phyloP scores from a whole-genome alignment of 2,888 invertebrate genomes.

The Operophtera brumata region DNA sequence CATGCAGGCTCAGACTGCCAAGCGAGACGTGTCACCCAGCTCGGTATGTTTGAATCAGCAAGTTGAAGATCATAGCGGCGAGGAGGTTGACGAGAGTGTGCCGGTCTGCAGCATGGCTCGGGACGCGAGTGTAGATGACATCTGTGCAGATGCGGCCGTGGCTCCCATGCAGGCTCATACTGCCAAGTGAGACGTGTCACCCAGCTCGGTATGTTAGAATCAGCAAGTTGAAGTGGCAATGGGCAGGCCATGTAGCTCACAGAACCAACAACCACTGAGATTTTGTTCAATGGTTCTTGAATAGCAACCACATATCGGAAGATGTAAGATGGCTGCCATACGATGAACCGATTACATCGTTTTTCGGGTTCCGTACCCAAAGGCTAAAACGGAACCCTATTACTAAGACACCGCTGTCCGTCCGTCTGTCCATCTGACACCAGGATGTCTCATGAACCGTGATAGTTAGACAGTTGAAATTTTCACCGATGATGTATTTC shows the following conservation, averaged over 20 bases:
- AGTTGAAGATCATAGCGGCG: slow-evolving; percentile 64
- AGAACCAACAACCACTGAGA: too few relatives aligned
- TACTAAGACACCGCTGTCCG: too few relatives aligned
- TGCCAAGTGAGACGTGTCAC: slow-evolving; percentile 51
- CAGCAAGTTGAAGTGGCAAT: too few relatives aligned
- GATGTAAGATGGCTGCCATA: too few relatives aligned
- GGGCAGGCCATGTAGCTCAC: too few relatives aligned
- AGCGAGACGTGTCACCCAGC: slow-evolving; percentile 58
- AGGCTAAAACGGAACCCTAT: too few relatives aligned
- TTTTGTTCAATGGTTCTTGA: neutral
- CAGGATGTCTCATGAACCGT: too few relatives aligned
- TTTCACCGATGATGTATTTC: too few relatives aligned
- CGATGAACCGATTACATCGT: too few relatives aligned
- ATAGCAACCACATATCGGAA: neutral
- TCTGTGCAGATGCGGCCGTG: slow-evolving; percentile 73
- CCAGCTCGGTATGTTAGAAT: slow-evolving; percentile 53
- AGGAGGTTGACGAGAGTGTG: slow-evolving; percentile 70
- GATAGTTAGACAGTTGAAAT: too few relatives aligned
- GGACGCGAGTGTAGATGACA: slow-evolving; percentile 71
- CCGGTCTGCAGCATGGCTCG: slow-evolving; percentile 68
- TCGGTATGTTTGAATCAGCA: slow-evolving; percentile 45
- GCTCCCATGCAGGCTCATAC: slow-evolving; percentile 59
- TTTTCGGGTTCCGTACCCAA: too few relatives aligned
- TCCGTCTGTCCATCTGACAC: too few relatives aligned
- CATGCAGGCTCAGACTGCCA: slow-evolving; percentile 44